These are phyloP conservation scores for Bembecia ichneumoniformis DNA, from an alignment of 2,888 invertebrate genomes.

Conservation along the genomic window DNA sequence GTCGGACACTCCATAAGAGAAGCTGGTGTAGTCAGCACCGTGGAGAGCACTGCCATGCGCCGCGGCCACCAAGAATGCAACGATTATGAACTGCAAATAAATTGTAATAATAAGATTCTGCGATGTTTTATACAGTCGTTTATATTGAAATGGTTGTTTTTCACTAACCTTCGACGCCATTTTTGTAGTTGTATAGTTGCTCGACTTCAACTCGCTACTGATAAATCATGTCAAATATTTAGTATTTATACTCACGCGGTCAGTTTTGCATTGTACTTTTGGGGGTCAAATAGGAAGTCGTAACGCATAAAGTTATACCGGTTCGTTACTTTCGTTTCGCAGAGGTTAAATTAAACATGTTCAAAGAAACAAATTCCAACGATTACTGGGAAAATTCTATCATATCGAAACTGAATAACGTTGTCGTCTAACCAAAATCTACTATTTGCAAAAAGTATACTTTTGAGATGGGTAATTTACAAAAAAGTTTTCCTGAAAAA, in stretches of 20 bases:
- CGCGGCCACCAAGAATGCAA: constrained; percentile 13
- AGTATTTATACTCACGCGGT: constrained; percentile 43
- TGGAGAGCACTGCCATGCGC: constrained; percentile 12
- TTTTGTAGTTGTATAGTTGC: constrained; percentile 21
- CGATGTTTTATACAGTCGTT: not conserved
- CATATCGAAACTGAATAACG: too few species aligned
- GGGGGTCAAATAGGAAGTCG: constrained; percentile 41
- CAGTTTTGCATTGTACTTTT: constrained; percentile 32
- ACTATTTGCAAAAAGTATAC: too few species aligned
- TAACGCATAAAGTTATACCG: constrained; percentile 18
- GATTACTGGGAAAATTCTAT: not conserved
- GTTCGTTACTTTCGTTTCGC: constrained; percentile 3
- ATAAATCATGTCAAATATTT: constrained; percentile 23
- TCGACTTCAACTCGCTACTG: constrained; percentile 34
- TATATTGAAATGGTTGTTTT: too few species aligned
- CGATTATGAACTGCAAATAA: constrained; percentile 25
- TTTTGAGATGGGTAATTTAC: too few species aligned
- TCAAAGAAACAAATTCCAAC: not conserved
- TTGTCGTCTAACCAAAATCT: too few species aligned
- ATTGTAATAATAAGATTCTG: not conserved
- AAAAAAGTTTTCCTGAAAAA: too few species aligned
- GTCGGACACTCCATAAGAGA: constrained; percentile 15
- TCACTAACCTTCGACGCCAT: constrained; percentile 45
- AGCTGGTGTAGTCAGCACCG: constrained; percentile 13
- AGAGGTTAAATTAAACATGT: not conserved